Evolutionary conservation across 2,113 vertebrate species (phyloP).

Genomic region (Elaphurus davidianus): DNA sequence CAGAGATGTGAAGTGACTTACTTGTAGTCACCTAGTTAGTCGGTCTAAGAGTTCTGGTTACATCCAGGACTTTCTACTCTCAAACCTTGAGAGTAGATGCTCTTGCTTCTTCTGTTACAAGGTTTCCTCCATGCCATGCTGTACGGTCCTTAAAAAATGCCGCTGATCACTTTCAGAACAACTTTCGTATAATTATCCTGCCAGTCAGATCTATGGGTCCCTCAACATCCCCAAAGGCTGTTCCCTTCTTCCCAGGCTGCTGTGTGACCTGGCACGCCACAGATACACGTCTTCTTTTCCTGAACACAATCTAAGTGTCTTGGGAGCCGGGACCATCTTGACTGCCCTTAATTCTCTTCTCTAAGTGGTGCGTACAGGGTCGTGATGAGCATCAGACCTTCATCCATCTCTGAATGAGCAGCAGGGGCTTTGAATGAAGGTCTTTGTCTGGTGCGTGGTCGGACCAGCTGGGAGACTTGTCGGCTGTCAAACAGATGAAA

Average conservation of each 20-base stretch:
- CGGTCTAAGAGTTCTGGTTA: background rate
- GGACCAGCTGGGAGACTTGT: background rate
- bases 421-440: background rate
- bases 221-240: background rate
- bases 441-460: background rate
- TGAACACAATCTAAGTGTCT: background rate
- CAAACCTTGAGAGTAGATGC: background rate
- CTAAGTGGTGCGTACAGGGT: background rate
- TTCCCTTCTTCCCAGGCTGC: background rate
- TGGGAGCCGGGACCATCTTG: background rate
- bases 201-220: background rate
- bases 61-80: background rate
- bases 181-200: background rate
- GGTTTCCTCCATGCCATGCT: background rate
- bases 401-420: background rate
- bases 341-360: background rate
- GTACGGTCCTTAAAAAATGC: background rate
- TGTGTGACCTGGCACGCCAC: background rate
- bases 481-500: no score
- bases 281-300: accelerated
- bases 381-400: no score
- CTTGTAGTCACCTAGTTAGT: background rate
- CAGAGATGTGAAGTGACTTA: background rate
- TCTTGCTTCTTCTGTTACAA: background rate
- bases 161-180: background rate